Conservation (phyloP, 2,113 vertebrate species). For the rabbit (Oryctolagus cuniculus) region DNA sequence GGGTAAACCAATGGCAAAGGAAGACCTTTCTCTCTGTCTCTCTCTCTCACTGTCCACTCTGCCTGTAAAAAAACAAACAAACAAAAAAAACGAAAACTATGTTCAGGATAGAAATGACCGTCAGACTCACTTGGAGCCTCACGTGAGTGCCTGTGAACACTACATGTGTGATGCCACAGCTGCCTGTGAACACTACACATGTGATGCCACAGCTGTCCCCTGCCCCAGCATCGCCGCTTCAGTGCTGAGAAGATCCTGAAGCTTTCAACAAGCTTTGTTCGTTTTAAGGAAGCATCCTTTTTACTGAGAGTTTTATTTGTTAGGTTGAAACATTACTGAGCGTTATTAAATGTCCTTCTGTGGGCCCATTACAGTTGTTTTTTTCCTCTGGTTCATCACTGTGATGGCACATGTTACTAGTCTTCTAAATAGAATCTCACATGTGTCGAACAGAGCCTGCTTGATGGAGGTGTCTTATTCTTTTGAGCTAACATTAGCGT, state of each 20-base stretch:
- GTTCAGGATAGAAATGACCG: neutral
- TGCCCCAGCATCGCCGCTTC: neutral
- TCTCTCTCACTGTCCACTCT: too few species aligned
- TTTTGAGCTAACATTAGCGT: neutral
- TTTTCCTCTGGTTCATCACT: neutral
- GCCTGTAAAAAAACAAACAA: too few species aligned
- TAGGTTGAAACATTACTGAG: neutral
- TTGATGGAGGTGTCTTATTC: neutral
- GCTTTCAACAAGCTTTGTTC: neutral
- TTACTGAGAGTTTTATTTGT: neutral
- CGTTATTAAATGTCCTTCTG: neutral
- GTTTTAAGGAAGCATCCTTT: neutral
- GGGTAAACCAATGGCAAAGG: too few species aligned
- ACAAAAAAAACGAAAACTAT: too few species aligned
- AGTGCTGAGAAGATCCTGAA: neutral
- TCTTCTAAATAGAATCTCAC: neutral
- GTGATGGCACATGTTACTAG: neutral
- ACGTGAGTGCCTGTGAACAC: neutral
- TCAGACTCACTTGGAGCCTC: neutral
- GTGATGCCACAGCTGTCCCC: too few species aligned
- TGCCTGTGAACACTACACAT: too few species aligned
- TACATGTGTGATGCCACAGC: too few species aligned
- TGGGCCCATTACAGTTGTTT: neutral
- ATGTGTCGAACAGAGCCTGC: neutral
- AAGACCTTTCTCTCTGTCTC: too few species aligned